Conservation (phyloP, 2,113 vertebrate species). For the Drymodes brunneopygia region DNA sequence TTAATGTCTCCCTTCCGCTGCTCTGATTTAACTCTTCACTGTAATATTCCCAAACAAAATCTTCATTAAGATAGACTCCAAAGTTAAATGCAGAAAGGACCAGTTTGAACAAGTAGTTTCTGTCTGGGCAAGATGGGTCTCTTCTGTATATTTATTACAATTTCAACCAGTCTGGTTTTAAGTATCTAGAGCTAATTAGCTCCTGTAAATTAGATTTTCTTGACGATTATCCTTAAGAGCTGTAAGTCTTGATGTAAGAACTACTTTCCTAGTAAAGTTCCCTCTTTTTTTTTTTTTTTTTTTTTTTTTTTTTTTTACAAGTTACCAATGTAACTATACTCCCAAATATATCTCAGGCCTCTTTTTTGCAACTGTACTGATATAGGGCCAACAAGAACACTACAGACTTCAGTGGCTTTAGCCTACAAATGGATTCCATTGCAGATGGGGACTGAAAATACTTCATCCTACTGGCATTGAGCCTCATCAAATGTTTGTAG, state of each 20-base stretch:
- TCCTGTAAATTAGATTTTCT: neutral
- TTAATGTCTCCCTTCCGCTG: slow-evolving; percentile 32
- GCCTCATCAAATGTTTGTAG: neutral
- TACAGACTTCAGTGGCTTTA: neutral
- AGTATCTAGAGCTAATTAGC: slow-evolving; percentile 29
- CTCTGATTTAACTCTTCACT: slow-evolving; percentile 42
- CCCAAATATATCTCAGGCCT: neutral
- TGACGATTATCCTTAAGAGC: neutral
- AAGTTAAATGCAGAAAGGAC: neutral
- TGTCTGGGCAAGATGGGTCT: slow-evolving; percentile 33
- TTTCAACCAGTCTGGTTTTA: slow-evolving; percentile 13
- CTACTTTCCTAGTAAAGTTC: neutral
- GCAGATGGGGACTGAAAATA: neutral
- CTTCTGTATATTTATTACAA: neutral
- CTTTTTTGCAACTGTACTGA: neutral
- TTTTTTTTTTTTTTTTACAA: too few relatives aligned
- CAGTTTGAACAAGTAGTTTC: slow-evolving; percentile 36
- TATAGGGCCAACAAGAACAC: neutral
- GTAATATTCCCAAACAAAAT: slow-evolving; percentile 25
- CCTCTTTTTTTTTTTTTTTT: too few relatives aligned
- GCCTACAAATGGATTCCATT: neutral
- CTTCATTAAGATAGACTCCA: slow-evolving; percentile 33
- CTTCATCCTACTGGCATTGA: neutral
- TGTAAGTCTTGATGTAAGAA: neutral
- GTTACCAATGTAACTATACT: neutral